Evolutionary conservation across 1,140 invertebrate species (phyloP).

Genomic region (Drosophila fuyamai): DNA sequence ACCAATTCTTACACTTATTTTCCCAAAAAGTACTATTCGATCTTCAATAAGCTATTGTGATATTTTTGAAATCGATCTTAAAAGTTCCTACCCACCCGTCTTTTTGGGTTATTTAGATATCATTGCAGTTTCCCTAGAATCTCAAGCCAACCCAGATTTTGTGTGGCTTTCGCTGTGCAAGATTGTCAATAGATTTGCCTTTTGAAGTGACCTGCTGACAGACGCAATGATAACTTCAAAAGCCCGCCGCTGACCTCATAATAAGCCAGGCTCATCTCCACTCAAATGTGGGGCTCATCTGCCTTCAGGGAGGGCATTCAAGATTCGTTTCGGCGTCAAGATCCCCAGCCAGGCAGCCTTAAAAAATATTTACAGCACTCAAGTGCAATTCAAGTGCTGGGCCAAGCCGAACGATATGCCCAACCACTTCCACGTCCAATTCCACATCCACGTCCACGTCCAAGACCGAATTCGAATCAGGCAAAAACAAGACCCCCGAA

Average conservation of each 20-base stretch:
- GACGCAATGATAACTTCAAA: slow-evolving; percentile 51
- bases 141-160: slow-evolving; percentile 26
- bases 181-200: slow-evolving; percentile 26
- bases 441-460: slow-evolving; percentile 6
- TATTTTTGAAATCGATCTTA: background rate
- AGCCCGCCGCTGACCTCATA: slow-evolving; percentile 60
- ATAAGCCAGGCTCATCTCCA: slow-evolving; percentile 67
- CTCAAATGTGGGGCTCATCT: slow-evolving; percentile 25
- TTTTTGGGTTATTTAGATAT: too few species aligned
- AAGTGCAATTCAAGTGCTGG: slow-evolving; percentile 81
- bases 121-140: slow-evolving; percentile 34
- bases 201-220: slow-evolving; percentile 53
- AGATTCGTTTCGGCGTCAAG: slow-evolving; percentile 64
- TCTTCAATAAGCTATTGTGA: too few species aligned
- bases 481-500: slow-evolving; percentile 48
- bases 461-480: slow-evolving; percentile 45
- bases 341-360: slow-evolving; percentile 61
- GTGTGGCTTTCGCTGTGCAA: slow-evolving; percentile 34
- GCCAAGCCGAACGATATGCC: slow-evolving; percentile 68
- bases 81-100: too few species aligned
- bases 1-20: too few species aligned
- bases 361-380: slow-evolving; percentile 82
- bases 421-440: slow-evolving; percentile 28
- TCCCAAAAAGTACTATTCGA: too few species aligned
- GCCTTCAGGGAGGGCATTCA: slow-evolving; percentile 60